A percentile compares a stretch with the other conserved stretches of the same genome.
These are phyloP conservation scores for Triplophysa dalaica DNA, from an alignment of 2,113 vertebrate species.

Conservation along the genomic window DNA sequence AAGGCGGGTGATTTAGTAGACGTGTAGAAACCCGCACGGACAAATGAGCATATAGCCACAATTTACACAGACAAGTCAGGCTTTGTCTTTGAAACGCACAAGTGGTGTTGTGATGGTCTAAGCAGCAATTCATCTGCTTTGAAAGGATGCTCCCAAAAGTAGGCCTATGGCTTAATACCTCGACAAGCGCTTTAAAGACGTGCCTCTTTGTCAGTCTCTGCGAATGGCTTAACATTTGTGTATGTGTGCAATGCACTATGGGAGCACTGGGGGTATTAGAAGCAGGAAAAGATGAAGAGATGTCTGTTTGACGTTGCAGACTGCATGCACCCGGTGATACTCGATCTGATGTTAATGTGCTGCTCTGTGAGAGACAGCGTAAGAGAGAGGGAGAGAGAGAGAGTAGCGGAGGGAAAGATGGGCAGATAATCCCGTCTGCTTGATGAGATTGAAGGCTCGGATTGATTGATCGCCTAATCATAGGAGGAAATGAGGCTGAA, in stretches of 20 bases:
- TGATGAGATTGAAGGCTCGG: conserved; percentile 84
- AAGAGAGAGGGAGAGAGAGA: conserved; percentile 62
- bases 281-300: conserved; percentile 66
- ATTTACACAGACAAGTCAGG: conserved; percentile 5
- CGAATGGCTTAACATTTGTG: conserved; percentile 14
- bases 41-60: conserved; percentile 39
- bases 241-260: conserved; percentile 39
- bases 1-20: conserved; percentile 29
- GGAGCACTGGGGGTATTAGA: conserved; percentile 50
- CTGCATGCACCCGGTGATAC: conserved; percentile 75
- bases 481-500: conserved; percentile 87
- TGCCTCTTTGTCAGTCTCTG: conserved; percentile 44
- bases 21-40: conserved; percentile 4
- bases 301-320: conserved; percentile 73
- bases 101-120: conserved; percentile 29
- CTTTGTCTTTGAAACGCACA: conserved; percentile 28
- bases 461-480: conserved; percentile 89
- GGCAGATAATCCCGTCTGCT: conserved; percentile 83
- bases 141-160: conserved; percentile 32
- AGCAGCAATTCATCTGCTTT: conserved; percentile 42
- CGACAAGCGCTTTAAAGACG: conserved; percentile 39
- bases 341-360: conserved; percentile 84
- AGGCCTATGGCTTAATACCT: conserved; percentile 46
- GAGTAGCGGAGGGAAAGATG: conserved; percentile 69
- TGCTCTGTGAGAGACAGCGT: conserved; percentile 63